These are phyloP conservation scores for Chrysoperla carnea DNA, from an alignment of 1,140 invertebrate genomes.

Conservation along the genomic window DNA sequence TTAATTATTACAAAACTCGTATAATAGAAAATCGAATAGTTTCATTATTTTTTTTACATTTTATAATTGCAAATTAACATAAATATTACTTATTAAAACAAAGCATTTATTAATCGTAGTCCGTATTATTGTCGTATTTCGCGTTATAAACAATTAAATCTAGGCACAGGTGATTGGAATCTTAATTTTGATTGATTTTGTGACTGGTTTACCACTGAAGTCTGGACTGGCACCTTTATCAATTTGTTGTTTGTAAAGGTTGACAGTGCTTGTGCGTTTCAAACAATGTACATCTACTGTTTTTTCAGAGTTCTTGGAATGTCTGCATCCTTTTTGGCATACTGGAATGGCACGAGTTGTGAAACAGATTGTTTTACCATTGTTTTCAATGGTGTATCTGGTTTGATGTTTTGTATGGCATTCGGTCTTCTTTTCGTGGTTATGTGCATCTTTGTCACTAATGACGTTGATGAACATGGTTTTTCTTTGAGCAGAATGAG, in stretches of 20 bases:
- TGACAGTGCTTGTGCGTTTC: constrained; percentile 20
- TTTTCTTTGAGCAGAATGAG: constrained; percentile 20
- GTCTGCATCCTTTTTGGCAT: constrained; percentile 25
- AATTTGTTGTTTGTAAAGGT: constrained; percentile 28
- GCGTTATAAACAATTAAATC: too few relatives aligned
- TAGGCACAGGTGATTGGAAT: constrained; percentile 12
- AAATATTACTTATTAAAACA: too few relatives aligned
- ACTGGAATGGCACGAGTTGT: constrained; percentile 25
- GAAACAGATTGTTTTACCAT: constrained; percentile 33
- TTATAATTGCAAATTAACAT: too few relatives aligned
- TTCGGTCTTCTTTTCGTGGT: constrained; percentile 6
- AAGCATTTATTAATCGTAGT: too few relatives aligned
- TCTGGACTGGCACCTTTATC: constrained; percentile 34
- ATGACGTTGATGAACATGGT: constrained; percentile 25
- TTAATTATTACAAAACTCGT: too few relatives aligned
- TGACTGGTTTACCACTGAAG: constrained; percentile 20
- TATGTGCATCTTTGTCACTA: constrained; percentile 5
- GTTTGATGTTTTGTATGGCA: constrained; percentile 19
- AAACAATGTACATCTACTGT: constrained; percentile 31
- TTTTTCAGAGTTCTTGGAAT: constrained; percentile 15
- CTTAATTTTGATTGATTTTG: constrained; percentile 5
- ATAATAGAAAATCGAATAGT: too few relatives aligned
- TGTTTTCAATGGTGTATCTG: constrained; percentile 25
- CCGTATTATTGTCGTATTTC: too few relatives aligned
- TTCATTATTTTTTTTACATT: too few relatives aligned